Evolutionary conservation across 1,140 invertebrate species (phyloP).

Genomic region (Macrosteles quadrilineatus): DNA sequence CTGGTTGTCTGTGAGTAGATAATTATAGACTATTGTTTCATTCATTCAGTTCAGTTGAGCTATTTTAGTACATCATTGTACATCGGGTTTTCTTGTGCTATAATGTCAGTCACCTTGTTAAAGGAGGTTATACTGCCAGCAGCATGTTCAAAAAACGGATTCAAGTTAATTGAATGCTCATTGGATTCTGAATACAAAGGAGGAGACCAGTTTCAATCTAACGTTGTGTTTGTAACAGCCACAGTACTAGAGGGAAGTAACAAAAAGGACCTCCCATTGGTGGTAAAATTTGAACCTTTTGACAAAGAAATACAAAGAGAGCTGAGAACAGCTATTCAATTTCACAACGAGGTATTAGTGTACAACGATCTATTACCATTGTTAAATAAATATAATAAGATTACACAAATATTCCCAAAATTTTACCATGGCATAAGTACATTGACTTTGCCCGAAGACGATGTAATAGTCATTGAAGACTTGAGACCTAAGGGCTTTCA

Average conservation of each 20-base stretch:
- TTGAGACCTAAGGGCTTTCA: conserved; percentile 34
- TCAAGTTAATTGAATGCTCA: no score
- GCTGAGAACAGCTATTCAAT: conserved; percentile 20
- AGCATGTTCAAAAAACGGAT: no score
- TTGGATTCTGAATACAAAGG: not conserved
- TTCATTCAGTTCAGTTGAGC: no score
- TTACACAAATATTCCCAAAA: conserved; percentile 24
- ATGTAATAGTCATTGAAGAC: conserved; percentile 48
- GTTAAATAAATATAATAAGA: conserved; percentile 1
- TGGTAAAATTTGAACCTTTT: not conserved
- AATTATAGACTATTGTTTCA: no score
- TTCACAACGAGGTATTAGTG: conserved; percentile 36
- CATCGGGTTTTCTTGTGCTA: no score
- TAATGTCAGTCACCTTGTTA: no score
- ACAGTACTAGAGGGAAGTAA: not conserved
- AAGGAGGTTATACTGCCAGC: no score
- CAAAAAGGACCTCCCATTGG: not conserved
- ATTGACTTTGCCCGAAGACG: not conserved
- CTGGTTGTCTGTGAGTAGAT: no score
- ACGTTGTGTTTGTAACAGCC: not conserved
- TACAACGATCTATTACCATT: conserved; percentile 35
- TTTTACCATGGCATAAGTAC: conserved; percentile 29
- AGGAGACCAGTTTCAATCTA: not conserved
- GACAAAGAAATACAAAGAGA: not conserved
- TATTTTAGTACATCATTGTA: no score